Evolutionary conservation across 2,113 vertebrate genomes (phyloP), one percentile per base, ranked within the genome.

Genomic region (Nesoenas mayeri): DNA sequence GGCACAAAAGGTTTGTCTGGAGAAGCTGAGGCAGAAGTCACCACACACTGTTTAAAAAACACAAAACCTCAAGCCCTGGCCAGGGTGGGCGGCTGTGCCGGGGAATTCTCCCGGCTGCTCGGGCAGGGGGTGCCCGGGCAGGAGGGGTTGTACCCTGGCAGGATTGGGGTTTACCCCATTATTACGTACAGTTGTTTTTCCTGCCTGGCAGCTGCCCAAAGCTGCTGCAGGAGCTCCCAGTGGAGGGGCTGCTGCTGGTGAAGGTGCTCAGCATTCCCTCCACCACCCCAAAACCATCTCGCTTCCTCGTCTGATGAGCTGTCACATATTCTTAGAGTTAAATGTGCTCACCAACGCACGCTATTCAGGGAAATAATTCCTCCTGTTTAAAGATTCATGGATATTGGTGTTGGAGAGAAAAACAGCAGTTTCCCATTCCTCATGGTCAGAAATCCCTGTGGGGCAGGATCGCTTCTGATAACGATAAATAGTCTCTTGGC

Each of bases 361-460:
- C 75, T 53, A 79, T 72, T 91, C 3, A 2, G 56, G 50, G 66
- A 89, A 95, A 93, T 54, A 81, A 81, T 93, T 94, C 65, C 60
- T 91, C 77, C 79, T 96, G 61, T 82, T 96, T 95, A 96, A 94
- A 96, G 94, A 94, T 96, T 96, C 95, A 93, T 90, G 82, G 86
- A 65, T 70, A 84, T 44, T 50, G 73, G 79, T 71, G 60, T 48
- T 74, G 57, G 82, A 91, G 79, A 91, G 28, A 83, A 92, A 36
- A 72, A 2, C 42, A 64, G 60, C 3, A 7, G 25, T 56, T 85
- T 83, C 64, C 31, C 28, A 17, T 78, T 94, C 67, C 42, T 74
- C 12, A 29, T 36, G 72, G 81, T 44, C 78, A 82, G 95, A 87
- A 95, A 95, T 94, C 62, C 53, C 89, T 0, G 12, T 3, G 21